Evolutionary conservation across 2,797 vertebrate genomes (phyloP).

Genomic region (Pseudomugil tenellus): DNA sequence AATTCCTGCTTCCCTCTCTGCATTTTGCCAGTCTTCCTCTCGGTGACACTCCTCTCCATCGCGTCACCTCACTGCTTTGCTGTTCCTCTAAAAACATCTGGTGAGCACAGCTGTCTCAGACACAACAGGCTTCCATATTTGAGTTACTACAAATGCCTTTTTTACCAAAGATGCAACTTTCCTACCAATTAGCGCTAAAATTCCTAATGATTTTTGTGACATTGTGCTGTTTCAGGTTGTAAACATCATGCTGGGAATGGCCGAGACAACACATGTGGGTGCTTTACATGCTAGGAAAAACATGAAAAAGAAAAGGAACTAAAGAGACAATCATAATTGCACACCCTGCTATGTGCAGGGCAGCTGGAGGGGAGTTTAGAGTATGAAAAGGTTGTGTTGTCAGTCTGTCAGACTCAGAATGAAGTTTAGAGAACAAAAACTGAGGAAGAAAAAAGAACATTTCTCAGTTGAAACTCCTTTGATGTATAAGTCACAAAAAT

Average conservation of each 20-base stretch:
- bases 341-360: background rate
- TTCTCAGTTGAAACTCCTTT: background rate
- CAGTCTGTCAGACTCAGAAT: background rate
- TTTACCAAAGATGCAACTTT: slow-evolving; percentile 74
- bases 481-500: background rate
- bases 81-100: slow-evolving; percentile 78
- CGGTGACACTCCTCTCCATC: slow-evolving; percentile 63
- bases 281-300: slow-evolving; percentile 12
- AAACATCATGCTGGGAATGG: slow-evolving; percentile 27
- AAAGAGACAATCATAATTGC: background rate
- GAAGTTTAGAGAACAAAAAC: background rate
- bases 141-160: slow-evolving; percentile 80
- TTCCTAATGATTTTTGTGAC: too few species aligned
- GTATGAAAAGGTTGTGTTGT: background rate
- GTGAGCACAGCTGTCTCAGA: slow-evolving; percentile 73
- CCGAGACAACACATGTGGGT: background rate
- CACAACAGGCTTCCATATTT: slow-evolving; percentile 79
- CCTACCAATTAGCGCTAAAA: slow-evolving; percentile 72
- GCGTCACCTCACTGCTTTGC: slow-evolving; percentile 51
- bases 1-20: slow-evolving; percentile 2
- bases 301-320: background rate
- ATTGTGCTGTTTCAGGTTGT: slow-evolving; percentile 21
- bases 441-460: background rate
- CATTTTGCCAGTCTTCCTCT: slow-evolving; percentile 16
- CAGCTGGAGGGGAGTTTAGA: background rate